phyloP scores from a whole-genome alignment of 2,113 vertebrate genomes.

The Sorex fumeus region DNA sequence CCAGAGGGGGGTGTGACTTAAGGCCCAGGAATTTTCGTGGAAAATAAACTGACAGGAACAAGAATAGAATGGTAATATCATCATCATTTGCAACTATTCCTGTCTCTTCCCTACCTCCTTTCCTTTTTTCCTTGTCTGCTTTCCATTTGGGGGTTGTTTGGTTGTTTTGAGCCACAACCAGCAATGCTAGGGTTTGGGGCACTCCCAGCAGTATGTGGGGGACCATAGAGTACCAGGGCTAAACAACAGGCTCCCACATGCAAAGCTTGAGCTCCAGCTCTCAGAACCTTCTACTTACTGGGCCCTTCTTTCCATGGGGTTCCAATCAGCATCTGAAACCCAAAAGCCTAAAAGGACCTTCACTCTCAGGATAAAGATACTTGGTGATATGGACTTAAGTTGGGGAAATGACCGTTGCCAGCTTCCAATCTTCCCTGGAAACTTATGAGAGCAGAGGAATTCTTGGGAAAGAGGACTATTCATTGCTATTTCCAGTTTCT shows the following conservation, averaged over 20 bases:
- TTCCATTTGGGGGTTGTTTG: too few relatives aligned
- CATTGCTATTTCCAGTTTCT: constrained; percentile 53
- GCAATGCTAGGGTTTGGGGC: too few relatives aligned
- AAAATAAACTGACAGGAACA: neutral
- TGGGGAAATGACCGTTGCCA: neutral
- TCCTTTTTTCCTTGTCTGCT: too few relatives aligned
- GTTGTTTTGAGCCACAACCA: too few relatives aligned
- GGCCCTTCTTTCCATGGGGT: neutral
- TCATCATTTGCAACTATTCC: neutral
- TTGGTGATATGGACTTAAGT: neutral
- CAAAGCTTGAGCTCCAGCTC: too few relatives aligned
- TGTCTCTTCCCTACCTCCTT: neutral
- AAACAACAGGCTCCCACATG: too few relatives aligned
- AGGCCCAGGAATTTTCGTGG: too few relatives aligned
- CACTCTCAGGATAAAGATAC: neutral
- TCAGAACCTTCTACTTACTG: too few relatives aligned
- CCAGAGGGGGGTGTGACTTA: too few relatives aligned
- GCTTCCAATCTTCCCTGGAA: neutral
- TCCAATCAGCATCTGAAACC: neutral
- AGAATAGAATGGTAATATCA: neutral
- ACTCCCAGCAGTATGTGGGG: too few relatives aligned
- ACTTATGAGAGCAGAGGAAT: constrained; percentile 21
- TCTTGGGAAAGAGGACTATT: constrained; percentile 48
- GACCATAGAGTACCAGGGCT: too few relatives aligned
- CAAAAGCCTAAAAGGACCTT: neutral